A percentile compares a stretch with the other conserved stretches of the same genome.
Evolutionary conservation across 2,888 invertebrate genomes (phyloP).

Genomic region (Amiota minor): DNA sequence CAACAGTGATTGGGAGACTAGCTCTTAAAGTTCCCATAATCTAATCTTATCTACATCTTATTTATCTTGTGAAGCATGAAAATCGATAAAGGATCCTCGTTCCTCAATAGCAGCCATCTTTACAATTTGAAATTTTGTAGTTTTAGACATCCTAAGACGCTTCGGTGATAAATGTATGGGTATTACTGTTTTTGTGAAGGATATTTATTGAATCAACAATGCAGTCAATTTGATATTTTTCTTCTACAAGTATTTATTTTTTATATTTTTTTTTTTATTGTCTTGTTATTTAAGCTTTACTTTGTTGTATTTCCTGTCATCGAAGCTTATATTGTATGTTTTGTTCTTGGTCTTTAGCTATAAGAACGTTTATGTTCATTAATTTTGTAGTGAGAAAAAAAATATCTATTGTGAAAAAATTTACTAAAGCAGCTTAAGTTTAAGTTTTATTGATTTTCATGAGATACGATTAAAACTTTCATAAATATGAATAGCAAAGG

Average conservation of each 20-base stretch:
- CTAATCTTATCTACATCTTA: too few species aligned
- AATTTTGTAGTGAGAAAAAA: too few species aligned
- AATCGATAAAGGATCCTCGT: too few species aligned
- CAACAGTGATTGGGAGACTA: too few species aligned
- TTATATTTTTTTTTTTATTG: background rate
- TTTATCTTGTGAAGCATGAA: too few species aligned
- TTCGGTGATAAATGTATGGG: too few species aligned
- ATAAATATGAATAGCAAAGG: too few species aligned
- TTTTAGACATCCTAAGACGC: background rate
- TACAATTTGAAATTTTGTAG: conserved; percentile 9
- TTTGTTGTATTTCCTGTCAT: conserved; percentile 13
- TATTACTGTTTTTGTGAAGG: too few species aligned
- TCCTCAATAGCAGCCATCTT: background rate
- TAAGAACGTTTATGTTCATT: too few species aligned
- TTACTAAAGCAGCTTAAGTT: conserved; percentile 7
- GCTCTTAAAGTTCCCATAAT: too few species aligned
- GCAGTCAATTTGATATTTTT: background rate
- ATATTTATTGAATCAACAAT: background rate
- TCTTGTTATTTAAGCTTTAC: conserved; percentile 10
- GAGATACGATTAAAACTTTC: too few species aligned
- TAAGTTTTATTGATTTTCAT: background rate
- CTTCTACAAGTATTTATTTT: background rate
- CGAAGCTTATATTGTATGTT: conserved; percentile 8
- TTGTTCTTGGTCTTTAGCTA: background rate
- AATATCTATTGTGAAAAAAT: conserved; percentile 1